A percentile compares a stretch with the other conserved stretches of the same genome.
Conservation (phyloP, 2,113 vertebrate genomes). For the Trochalopteron elliotii region DNA sequence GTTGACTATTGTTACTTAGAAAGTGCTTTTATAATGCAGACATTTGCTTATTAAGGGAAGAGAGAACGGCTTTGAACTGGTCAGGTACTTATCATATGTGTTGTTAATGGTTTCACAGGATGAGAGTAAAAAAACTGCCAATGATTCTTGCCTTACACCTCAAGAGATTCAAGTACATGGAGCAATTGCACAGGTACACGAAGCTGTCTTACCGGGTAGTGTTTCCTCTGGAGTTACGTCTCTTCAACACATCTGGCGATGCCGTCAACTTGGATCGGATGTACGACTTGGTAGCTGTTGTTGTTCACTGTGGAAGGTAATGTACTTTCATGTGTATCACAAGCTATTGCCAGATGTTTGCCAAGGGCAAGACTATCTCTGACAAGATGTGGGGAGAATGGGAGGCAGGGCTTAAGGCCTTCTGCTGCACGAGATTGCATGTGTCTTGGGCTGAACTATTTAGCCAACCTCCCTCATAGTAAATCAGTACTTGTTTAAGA, state of each 20-base stretch:
- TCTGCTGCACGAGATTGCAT: neutral
- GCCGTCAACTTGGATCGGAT: slow-evolving; percentile 94
- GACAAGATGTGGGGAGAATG: neutral
- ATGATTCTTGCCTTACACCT: slow-evolving; percentile 98
- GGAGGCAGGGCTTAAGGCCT: neutral
- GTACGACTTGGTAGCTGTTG: slow-evolving; percentile 95
- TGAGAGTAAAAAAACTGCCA: slow-evolving; percentile 95
- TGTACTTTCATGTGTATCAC: neutral
- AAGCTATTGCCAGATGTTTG: neutral
- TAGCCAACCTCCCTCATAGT: neutral
- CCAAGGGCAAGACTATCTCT: neutral
- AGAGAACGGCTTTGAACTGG: neutral
- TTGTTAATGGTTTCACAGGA: slow-evolving; percentile 73
- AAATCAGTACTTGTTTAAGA: neutral
- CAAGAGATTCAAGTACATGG: slow-evolving; percentile 98
- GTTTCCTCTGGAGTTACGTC: slow-evolving; percentile 92
- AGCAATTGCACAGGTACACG: slow-evolving; percentile 94
- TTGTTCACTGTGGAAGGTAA: slow-evolving; percentile 96
- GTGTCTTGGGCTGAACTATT: neutral
- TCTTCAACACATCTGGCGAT: slow-evolving; percentile 94
- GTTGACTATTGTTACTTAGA: neutral
- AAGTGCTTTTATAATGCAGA: neutral
- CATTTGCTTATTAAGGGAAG: neutral
- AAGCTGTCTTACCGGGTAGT: slow-evolving; percentile 96
- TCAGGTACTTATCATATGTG: neutral